Percentiles rank a stretch among this genome's conserved stretches.
phyloP scores from a whole-genome alignment of 1,140 invertebrate genomes.

The Anastatus disparis region DNA sequence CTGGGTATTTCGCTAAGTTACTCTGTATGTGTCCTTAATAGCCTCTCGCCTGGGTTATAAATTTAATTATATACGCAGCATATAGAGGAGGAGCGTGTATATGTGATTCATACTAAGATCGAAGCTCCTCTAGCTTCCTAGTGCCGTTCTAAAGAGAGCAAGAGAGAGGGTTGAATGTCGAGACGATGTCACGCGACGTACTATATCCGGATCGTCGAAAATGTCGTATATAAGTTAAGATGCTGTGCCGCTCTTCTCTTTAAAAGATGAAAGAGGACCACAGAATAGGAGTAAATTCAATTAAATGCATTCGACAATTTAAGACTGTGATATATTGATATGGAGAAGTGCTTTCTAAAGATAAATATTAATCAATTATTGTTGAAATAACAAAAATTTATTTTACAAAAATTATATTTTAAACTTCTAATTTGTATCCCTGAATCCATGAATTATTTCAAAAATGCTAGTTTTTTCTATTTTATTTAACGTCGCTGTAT shows the following conservation, averaged over 20 bases:
- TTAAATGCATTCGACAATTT: background rate
- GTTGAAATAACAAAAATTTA: too few species aligned
- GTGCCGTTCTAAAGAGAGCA: slow-evolving; percentile 2
- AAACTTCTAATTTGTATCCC: too few species aligned
- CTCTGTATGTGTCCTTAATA: slow-evolving; percentile 30
- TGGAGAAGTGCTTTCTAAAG: too few species aligned
- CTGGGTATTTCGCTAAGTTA: background rate
- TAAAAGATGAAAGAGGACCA: background rate
- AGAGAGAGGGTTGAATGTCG: background rate
- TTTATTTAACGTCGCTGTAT: too few species aligned
- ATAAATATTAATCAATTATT: too few species aligned
- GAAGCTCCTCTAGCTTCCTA: slow-evolving; percentile 22
- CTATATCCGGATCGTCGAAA: slow-evolving; percentile 32
- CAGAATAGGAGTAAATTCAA: background rate
- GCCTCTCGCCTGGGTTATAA: slow-evolving; percentile 24
- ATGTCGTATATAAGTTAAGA: background rate
- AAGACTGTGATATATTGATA: too few species aligned
- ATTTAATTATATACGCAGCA: slow-evolving; percentile 33
- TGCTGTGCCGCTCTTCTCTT: background rate
- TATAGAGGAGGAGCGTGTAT: background rate
- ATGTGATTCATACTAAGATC: background rate
- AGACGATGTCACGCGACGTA: background rate
- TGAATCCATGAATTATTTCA: too few species aligned
- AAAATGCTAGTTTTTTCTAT: too few species aligned
- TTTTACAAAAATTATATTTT: too few species aligned